These are phyloP conservation scores for Heliconius erato DNA, from an alignment of 2,888 invertebrate genomes.

Conservation along the genomic window DNA sequence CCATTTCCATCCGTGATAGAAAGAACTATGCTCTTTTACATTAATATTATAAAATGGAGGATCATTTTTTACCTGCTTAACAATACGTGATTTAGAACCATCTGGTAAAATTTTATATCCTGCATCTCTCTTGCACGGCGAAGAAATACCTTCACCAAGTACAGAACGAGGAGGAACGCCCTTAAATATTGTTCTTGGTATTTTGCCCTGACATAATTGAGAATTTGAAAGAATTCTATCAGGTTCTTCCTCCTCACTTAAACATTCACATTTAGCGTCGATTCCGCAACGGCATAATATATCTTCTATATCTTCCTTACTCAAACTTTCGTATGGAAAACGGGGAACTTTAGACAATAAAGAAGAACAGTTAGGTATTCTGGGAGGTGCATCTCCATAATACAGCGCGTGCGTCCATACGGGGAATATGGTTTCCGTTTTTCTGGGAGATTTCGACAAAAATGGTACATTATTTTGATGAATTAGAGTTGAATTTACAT, in stretches of 20 bases:
- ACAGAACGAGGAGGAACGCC: slow-evolving; percentile 61
- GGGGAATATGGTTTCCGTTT: slow-evolving; percentile 52
- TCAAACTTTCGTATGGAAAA: slow-evolving; percentile 71
- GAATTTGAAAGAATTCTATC: background rate
- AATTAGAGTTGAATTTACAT: slow-evolving; percentile 47
- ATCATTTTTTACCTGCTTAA: slow-evolving; percentile 49
- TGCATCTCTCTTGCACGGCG: slow-evolving; percentile 61
- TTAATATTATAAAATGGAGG: slow-evolving; percentile 70
- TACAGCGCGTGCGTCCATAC: slow-evolving; percentile 73
- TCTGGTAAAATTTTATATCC: slow-evolving; percentile 59
- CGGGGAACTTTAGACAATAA: slow-evolving; percentile 69
- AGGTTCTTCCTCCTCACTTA: slow-evolving; percentile 54
- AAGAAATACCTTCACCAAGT: slow-evolving; percentile 58
- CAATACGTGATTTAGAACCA: slow-evolving; percentile 57
- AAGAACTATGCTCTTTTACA: slow-evolving; percentile 66
- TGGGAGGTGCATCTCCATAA: slow-evolving; percentile 53
- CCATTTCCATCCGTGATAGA: slow-evolving; percentile 80
- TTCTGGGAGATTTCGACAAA: slow-evolving; percentile 65
- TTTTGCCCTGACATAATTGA: slow-evolving; percentile 64
- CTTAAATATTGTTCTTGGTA: slow-evolving; percentile 64
- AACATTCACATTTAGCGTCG: slow-evolving; percentile 67
- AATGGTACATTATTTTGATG: slow-evolving; percentile 66
- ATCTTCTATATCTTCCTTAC: slow-evolving; percentile 67
- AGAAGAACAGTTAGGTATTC: slow-evolving; percentile 68
- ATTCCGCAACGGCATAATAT: slow-evolving; percentile 71